These are phyloP conservation scores for Cichladusa arquata DNA, from an alignment of 2,113 vertebrate genomes.

Conservation along the genomic window DNA sequence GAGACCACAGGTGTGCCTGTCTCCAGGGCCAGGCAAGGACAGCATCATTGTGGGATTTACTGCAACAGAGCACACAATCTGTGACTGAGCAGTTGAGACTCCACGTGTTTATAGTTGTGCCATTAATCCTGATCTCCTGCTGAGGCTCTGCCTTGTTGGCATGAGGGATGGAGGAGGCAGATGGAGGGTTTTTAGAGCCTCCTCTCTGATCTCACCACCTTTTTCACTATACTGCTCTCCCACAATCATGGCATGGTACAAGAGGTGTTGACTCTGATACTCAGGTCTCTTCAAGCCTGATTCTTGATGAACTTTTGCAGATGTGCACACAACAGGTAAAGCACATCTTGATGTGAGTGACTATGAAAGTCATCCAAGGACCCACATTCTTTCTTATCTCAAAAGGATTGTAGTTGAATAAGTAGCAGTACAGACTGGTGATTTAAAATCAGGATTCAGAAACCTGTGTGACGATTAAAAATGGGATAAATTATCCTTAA, in stretches of 20 bases:
- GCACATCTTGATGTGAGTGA: background rate
- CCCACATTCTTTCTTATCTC: background rate
- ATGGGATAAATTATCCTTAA: constrained; percentile 8
- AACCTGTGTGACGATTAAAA: background rate
- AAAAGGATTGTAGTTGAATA: background rate
- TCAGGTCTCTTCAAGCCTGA: background rate
- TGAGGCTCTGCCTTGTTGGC: background rate
- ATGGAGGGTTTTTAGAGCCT: background rate
- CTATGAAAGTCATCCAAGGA: background rate
- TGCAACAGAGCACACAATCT: background rate
- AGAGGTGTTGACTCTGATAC: background rate
- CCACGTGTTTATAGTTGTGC: fast-evolving
- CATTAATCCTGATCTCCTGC: background rate
- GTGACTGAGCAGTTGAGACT: background rate
- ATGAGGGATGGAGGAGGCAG: background rate
- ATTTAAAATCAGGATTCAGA: background rate
- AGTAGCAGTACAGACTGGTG: background rate
- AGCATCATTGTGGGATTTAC: background rate
- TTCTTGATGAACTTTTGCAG: background rate
- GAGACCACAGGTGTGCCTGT: background rate
- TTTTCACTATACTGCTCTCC: background rate
- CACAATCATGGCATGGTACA: background rate
- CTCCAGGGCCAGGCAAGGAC: background rate
- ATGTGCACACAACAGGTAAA: background rate
- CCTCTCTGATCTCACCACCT: background rate